Evolutionary conservation across 2,888 invertebrate species (phyloP).

Genomic region (Empis stercorea): DNA sequence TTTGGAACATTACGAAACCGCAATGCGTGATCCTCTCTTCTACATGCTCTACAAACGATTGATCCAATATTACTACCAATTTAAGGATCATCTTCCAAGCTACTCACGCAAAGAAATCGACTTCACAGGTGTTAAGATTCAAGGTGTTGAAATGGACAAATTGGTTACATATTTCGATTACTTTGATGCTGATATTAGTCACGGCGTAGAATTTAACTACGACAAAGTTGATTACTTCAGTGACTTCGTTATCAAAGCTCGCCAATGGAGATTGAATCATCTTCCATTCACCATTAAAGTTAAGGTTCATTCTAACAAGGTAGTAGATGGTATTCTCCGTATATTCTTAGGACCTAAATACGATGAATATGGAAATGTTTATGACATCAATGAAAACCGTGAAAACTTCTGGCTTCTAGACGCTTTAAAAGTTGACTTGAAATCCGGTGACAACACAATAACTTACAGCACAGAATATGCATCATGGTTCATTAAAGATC

Average conservation of each 20-base stretch:
- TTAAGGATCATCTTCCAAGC: slow-evolving; percentile 45
- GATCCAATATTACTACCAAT: slow-evolving; percentile 42
- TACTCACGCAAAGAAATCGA: slow-evolving; percentile 48
- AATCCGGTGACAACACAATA: slow-evolving; percentile 51
- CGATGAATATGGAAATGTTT: slow-evolving; percentile 42
- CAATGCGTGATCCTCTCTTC: slow-evolving; percentile 60
- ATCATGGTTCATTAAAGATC: slow-evolving; percentile 48
- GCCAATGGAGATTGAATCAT: slow-evolving; percentile 51
- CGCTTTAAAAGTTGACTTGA: slow-evolving; percentile 46
- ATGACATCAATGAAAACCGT: slow-evolving; percentile 46
- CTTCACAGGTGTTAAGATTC: slow-evolving; percentile 48
- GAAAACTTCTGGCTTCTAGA: slow-evolving; percentile 52
- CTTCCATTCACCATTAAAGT: slow-evolving; percentile 47
- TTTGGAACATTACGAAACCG: slow-evolving; percentile 49
- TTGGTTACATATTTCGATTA: slow-evolving; percentile 53
- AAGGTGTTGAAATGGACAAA: slow-evolving; percentile 45
- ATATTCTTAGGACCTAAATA: slow-evolving; percentile 57
- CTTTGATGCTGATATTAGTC: slow-evolving; percentile 49
- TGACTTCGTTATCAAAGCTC: slow-evolving; percentile 39
- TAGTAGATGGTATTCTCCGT: slow-evolving; percentile 47
- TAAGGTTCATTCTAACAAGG: slow-evolving; percentile 43
- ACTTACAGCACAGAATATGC: slow-evolving; percentile 54
- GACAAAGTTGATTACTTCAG: slow-evolving; percentile 15
- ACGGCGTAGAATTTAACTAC: slow-evolving; percentile 35
- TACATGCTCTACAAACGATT: slow-evolving; percentile 54